Evolutionary conservation across 2,888 invertebrate genomes (phyloP).

Genomic region (Doris montereyensis): DNA sequence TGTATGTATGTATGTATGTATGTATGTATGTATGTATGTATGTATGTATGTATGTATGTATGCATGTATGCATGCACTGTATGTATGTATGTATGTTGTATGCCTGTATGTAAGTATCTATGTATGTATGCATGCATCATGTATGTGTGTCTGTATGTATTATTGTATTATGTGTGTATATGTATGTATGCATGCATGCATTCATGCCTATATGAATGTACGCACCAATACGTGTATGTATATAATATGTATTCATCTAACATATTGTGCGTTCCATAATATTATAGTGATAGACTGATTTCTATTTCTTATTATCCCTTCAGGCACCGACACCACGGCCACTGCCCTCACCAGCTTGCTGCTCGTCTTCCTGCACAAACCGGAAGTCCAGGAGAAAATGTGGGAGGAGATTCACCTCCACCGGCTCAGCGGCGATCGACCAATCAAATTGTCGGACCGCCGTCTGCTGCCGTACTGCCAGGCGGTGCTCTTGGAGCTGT

Average conservation of each 20-base stretch:
- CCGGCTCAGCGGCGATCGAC: slow-evolving; percentile 45
- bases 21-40: neutral
- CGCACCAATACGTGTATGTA: neutral
- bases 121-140: neutral
- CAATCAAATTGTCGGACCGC: slow-evolving; percentile 49
- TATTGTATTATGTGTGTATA: neutral
- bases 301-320: neutral
- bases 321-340: slow-evolving; percentile 67
- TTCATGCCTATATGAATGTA: neutral
- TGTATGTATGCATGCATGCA: neutral
- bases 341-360: slow-evolving; percentile 62
- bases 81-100: no score
- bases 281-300: neutral
- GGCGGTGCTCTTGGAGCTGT: slow-evolving; percentile 48
- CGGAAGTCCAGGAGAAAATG: slow-evolving; percentile 56
- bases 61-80: no score
- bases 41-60: neutral
- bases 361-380: slow-evolving; percentile 55
- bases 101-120: neutral
- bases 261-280: no score
- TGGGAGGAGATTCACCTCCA: slow-evolving; percentile 52
- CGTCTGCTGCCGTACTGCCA: slow-evolving; percentile 50
- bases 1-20: neutral
- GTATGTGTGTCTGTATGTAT: neutral
- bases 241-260: neutral